A percentile compares a stretch with the other conserved stretches of the same genome.
Evolutionary conservation across 1,140 invertebrate genomes (phyloP).

Genomic region (Hyposmocoma kahamanoa): DNA sequence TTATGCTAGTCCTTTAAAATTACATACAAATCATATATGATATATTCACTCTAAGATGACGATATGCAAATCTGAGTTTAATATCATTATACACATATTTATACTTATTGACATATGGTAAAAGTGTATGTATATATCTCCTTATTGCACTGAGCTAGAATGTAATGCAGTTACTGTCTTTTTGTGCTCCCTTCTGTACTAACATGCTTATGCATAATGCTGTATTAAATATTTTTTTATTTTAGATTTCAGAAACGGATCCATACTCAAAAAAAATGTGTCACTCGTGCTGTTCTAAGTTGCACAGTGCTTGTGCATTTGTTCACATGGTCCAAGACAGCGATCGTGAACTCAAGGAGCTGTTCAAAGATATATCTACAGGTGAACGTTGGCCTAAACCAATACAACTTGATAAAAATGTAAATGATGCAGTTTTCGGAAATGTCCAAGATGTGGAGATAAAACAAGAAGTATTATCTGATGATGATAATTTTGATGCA

Average conservation of each 20-base stretch:
- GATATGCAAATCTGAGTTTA: too few relatives aligned
- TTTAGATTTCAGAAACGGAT: slow-evolving; percentile 36
- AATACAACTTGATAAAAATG: slow-evolving; percentile 44
- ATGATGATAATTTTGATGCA: slow-evolving; percentile 28
- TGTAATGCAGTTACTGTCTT: too few relatives aligned
- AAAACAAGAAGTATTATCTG: slow-evolving; percentile 50
- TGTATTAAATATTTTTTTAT: too few relatives aligned
- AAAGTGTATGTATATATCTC: too few relatives aligned
- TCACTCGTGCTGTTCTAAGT: slow-evolving; percentile 33
- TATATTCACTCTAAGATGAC: too few relatives aligned
- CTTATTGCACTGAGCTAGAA: too few relatives aligned
- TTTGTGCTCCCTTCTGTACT: too few relatives aligned
- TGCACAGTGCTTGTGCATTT: slow-evolving; percentile 41
- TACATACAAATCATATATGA: too few relatives aligned
- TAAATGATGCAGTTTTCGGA: slow-evolving; percentile 25
- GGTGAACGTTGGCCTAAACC: slow-evolving; percentile 46
- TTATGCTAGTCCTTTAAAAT: too few relatives aligned
- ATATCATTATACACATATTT: too few relatives aligned
- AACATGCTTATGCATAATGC: too few relatives aligned
- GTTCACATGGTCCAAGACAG: slow-evolving; percentile 24
- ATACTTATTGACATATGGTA: too few relatives aligned
- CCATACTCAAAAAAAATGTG: slow-evolving; percentile 44
- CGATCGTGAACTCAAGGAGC: slow-evolving; percentile 33
- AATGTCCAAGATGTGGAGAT: slow-evolving; percentile 33
- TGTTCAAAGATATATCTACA: slow-evolving; percentile 20